Percentiles rank a stretch among this genome's conserved stretches.
Evolutionary conservation across 2,797 vertebrate genomes (phyloP).

Genomic region (Lophotriccus pileatus): DNA sequence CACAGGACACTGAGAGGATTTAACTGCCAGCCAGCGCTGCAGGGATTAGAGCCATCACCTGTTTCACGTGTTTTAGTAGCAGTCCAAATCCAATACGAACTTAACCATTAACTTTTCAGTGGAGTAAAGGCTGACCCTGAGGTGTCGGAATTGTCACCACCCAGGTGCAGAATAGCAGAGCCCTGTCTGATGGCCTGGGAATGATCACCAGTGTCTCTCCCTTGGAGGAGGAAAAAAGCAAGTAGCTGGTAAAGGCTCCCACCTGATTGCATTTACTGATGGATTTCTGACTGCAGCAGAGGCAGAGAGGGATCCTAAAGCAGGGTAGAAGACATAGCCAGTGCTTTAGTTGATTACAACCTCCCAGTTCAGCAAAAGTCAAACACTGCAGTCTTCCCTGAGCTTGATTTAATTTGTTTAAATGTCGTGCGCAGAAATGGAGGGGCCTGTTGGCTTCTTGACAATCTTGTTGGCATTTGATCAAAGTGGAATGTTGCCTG

Average conservation of each 20-base stretch:
- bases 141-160: neutral
- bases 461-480: constrained; percentile 10
- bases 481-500: neutral
- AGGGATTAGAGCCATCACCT: neutral
- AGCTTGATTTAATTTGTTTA: constrained; percentile 46
- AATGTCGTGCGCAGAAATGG: neutral
- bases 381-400: constrained; percentile 18
- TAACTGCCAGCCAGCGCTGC: neutral
- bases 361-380: neutral
- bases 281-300: neutral
- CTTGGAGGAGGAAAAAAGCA: neutral
- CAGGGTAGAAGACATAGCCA: neutral
- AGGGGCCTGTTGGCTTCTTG: neutral
- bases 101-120: neutral
- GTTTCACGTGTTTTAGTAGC: neutral
- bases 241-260: neutral
- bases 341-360: constrained; percentile 3
- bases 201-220: rapidly evolving
- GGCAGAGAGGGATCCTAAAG: neutral
- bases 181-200: neutral
- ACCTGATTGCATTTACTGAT: neutral
- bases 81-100: neutral
- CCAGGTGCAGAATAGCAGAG: neutral
- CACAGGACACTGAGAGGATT: neutral
- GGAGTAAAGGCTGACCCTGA: neutral